Conservation (phyloP, 1,140 invertebrate species). For the Conus ventricosus region DNA sequence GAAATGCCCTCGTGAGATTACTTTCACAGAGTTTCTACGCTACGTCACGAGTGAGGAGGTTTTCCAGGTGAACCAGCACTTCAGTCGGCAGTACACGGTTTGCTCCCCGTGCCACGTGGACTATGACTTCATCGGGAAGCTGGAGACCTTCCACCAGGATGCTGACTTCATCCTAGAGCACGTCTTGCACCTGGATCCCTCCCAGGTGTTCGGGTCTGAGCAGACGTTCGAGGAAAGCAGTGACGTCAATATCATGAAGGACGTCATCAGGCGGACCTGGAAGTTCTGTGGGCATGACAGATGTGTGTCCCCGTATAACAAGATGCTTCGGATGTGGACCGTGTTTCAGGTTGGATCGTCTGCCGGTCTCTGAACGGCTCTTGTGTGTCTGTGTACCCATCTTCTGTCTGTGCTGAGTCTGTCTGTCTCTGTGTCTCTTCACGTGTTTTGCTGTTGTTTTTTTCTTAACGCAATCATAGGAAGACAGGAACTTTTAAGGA, state of each 20-base stretch:
- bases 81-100: not conserved
- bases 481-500: no score
- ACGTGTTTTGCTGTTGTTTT: no score
- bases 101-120: slow-evolving; percentile 18
- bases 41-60: not conserved
- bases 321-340: not conserved
- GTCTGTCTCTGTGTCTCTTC: no score
- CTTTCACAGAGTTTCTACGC: slow-evolving; percentile 6
- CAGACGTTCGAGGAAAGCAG: not conserved
- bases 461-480: no score
- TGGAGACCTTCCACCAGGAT: slow-evolving; percentile 36
- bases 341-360: not conserved
- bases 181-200: not conserved
- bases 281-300: not conserved
- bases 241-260: slow-evolving; percentile 10
- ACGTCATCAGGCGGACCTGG: not conserved
- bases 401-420: no score
- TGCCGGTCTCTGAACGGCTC: not conserved
- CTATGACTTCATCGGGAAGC: slow-evolving; percentile 34
- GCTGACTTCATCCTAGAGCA: not conserved
- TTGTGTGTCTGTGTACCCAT: no score
- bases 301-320: not conserved
- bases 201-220: not conserved
- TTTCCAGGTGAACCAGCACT: not conserved
- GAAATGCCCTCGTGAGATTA: not conserved